Evolutionary conservation across 2,113 vertebrate genomes (phyloP).

Genomic region (Lethenteron reissneri): DNA sequence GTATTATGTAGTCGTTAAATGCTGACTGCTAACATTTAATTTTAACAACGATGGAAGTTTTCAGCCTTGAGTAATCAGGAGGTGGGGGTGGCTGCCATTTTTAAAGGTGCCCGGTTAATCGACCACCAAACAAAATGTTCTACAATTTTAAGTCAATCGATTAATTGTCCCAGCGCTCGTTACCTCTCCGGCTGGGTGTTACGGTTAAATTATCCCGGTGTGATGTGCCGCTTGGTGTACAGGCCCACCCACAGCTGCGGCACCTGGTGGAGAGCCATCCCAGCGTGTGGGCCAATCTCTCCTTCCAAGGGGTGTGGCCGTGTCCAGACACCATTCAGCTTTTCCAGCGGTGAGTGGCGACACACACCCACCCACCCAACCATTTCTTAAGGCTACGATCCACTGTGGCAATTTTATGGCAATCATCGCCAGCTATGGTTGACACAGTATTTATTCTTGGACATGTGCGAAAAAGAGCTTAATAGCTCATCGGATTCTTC

Average conservation of each 20-base stretch:
- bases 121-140: no score
- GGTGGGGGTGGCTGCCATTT: no score
- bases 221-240: neutral
- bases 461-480: constrained; percentile 2
- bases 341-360: constrained; percentile 51
- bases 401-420: no score
- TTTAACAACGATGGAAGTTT: no score
- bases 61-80: no score
- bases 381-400: no score
- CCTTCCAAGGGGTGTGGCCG: constrained; percentile 72
- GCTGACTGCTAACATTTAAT: no score
- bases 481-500: neutral
- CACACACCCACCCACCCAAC: no score
- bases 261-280: constrained; percentile 64
- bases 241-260: constrained; percentile 69
- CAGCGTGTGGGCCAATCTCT: constrained; percentile 69
- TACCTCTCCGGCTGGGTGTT: neutral
- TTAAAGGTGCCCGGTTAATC: no score
- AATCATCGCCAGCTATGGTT: no score
- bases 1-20: no score
- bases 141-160: neutral
- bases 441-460: neutral
- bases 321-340: constrained; percentile 47
- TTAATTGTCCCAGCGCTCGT: constrained; percentile 7
- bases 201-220: no score